Conservation (phyloP, 2,113 vertebrate species). For the Chelonoidis abingdonii region DNA sequence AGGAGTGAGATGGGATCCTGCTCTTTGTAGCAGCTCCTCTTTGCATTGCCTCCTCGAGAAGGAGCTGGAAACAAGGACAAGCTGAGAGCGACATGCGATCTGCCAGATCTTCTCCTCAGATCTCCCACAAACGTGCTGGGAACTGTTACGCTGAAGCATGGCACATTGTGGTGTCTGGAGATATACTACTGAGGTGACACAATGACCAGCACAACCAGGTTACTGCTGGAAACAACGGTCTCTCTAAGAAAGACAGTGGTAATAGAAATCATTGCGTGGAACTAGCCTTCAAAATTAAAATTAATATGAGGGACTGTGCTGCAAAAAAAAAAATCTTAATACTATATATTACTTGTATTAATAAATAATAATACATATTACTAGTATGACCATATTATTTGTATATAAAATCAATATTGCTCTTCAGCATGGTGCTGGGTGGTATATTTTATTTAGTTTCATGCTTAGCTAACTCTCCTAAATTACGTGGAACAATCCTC, state of each 20-base stretch:
- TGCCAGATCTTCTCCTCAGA: neutral
- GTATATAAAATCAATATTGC: neutral
- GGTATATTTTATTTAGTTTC: slow-evolving; percentile 38
- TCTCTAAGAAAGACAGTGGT: fast-evolving
- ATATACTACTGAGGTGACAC: fast-evolving
- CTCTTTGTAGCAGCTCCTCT: neutral
- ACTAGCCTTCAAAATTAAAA: fast-evolving
- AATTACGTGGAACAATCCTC: slow-evolving; percentile 1
- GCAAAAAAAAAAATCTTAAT: neutral
- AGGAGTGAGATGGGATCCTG: neutral
- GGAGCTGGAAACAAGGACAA: neutral
- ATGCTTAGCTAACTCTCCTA: slow-evolving; percentile 48
- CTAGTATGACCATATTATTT: neutral
- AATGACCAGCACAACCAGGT: neutral
- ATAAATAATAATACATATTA: neutral
- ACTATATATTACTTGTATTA: neutral
- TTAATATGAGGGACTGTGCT: neutral
- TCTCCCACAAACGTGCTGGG: neutral
- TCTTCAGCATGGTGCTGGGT: slow-evolving; percentile 57
- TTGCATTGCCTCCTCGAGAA: neutral
- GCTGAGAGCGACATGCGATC: too few relatives aligned
- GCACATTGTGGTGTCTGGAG: fast-evolving
- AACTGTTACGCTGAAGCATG: fast-evolving
- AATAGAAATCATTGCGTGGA: fast-evolving
- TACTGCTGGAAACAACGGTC: neutral